Percentiles rank a stretch among this genome's conserved stretches.
These are phyloP conservation scores for Hyperopisus bebe DNA, from an alignment of 2,113 vertebrate species.

Conservation along the genomic window DNA sequence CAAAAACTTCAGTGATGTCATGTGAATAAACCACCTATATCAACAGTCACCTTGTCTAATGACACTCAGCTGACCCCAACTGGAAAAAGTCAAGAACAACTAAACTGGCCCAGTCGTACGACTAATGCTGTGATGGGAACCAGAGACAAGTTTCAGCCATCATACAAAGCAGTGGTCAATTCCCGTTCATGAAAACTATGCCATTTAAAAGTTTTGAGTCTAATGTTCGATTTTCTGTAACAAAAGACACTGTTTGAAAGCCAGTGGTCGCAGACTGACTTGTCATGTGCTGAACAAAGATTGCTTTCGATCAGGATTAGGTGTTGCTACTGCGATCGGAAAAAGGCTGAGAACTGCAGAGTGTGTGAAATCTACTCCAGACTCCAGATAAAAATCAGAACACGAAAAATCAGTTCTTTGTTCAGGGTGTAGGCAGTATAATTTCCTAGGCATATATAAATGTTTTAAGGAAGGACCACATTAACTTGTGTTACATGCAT, in stretches of 20 bases:
- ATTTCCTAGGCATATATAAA: background rate
- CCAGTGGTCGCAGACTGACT: background rate
- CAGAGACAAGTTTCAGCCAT: background rate
- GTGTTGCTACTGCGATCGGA: background rate
- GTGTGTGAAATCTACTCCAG: background rate
- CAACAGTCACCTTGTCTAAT: background rate
- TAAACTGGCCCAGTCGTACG: background rate
- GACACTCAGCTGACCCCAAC: background rate
- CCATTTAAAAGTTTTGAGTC: background rate
- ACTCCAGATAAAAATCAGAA: conserved; percentile 1
- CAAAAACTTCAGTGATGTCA: background rate
- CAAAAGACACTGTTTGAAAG: background rate
- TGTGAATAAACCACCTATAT: background rate
- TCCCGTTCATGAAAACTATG: background rate
- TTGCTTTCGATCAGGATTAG: background rate
- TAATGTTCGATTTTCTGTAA: background rate
- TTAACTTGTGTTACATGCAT: background rate
- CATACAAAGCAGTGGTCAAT: background rate
- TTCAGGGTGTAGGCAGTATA: background rate
- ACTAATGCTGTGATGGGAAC: background rate
- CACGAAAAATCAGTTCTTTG: background rate
- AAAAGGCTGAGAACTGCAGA: background rate
- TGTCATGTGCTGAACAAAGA: background rate
- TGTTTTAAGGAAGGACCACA: background rate
- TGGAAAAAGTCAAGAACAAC: background rate